These are phyloP conservation scores for Thalassaphorura encarpata DNA, from an alignment of 1,140 invertebrate species.

Conservation along the genomic window DNA sequence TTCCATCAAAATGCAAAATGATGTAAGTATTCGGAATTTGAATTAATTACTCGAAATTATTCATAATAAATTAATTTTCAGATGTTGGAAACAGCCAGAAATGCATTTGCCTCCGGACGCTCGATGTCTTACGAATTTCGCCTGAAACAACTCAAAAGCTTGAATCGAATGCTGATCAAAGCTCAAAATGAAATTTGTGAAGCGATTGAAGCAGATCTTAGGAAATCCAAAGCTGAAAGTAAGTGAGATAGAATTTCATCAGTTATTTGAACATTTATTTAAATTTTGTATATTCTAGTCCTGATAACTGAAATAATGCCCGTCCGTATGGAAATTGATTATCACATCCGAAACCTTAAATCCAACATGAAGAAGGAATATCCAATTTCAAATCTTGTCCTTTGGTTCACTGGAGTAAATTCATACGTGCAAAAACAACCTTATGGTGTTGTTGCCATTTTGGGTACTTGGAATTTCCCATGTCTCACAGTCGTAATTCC, in stretches of 20 bases:
- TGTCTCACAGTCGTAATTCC: constrained; percentile 44
- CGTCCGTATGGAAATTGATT: background rate
- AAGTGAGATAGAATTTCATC: background rate
- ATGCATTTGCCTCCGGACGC: background rate
- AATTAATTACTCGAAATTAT: no score
- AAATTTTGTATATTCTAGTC: background rate
- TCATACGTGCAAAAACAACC: constrained; percentile 17
- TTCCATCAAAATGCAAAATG: no score
- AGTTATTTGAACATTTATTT: background rate
- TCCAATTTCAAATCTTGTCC: constrained; percentile 4
- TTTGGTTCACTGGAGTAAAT: constrained; percentile 14
- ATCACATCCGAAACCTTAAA: constrained; percentile 19
- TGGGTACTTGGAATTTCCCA: constrained; percentile 21
- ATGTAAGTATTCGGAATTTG: no score
- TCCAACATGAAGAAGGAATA: constrained; percentile 6
- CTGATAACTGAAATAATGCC: background rate
- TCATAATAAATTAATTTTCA: background rate
- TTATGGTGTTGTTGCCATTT: constrained; percentile 12
- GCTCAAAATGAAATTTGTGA: constrained; percentile 12
- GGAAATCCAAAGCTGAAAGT: constrained; percentile 23
- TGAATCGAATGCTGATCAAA: constrained; percentile 10
- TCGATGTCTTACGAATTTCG: background rate
- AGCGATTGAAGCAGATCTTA: constrained; percentile 18
- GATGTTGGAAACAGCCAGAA: background rate
- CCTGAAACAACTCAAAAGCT: constrained; percentile 7